Percentiles rank a stretch among this genome's conserved stretches.
phyloP scores from a whole-genome alignment of 2,888 invertebrate genomes.

The Hecatera dysodea region DNA sequence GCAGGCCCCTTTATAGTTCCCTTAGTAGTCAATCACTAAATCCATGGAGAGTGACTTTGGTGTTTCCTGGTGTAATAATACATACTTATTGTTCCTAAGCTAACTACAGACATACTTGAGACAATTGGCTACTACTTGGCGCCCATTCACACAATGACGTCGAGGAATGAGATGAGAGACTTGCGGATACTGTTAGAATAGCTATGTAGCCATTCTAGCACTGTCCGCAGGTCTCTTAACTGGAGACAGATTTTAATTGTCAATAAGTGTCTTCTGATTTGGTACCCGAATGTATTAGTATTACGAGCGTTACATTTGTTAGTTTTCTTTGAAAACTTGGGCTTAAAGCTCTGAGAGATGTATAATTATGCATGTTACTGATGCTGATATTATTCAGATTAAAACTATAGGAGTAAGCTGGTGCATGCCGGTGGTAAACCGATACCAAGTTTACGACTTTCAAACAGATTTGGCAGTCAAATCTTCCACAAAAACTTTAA shows the following conservation, averaged over 20 bases:
- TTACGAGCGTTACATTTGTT: too few species aligned
- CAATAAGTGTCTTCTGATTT: too few species aligned
- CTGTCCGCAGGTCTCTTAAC: too few species aligned
- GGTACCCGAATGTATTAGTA: too few species aligned
- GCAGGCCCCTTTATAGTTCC: too few species aligned
- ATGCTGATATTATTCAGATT: not conserved
- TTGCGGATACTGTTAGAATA: not conserved
- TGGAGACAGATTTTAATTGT: not conserved
- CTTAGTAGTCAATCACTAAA: not conserved
- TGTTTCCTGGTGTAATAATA: not conserved
- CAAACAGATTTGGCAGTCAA: not conserved
- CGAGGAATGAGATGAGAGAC: not conserved
- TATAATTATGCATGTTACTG: too few species aligned
- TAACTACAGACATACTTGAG: constrained; percentile 24
- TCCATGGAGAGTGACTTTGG: not conserved
- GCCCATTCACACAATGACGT: constrained; percentile 5
- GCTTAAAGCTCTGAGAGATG: too few species aligned
- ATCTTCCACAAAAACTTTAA: not conserved
- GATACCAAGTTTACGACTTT: not conserved
- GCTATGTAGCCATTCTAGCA: too few species aligned
- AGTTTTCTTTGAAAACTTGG: too few species aligned
- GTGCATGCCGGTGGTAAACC: too few species aligned
- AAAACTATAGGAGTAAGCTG: too few species aligned
- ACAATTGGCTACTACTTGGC: constrained; percentile 31
- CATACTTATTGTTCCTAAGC: constrained; percentile 1